Conservation (phyloP, 2,797 vertebrate genomes). For the Chloroceryle amazona region DNA sequence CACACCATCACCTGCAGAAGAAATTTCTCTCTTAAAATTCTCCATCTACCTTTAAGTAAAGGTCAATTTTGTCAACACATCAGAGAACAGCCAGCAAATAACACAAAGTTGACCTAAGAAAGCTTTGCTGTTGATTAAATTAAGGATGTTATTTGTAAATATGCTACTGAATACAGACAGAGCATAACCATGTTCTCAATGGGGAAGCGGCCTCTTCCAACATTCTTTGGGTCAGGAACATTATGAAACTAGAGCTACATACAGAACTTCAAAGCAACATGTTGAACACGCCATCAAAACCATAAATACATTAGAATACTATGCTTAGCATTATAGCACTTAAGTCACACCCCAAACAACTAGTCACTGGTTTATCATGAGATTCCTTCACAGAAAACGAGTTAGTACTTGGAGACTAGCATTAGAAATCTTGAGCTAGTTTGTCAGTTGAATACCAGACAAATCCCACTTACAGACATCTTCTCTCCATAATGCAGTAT, state of each 20-base stretch:
- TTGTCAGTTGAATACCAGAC: neutral
- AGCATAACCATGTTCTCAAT: neutral
- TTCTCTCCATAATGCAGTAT: neutral
- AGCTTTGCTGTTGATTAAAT: neutral
- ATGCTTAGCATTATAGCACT: neutral
- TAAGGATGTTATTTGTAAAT: neutral
- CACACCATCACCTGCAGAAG: conserved; percentile 93
- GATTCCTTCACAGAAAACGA: neutral
- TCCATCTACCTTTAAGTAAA: neutral
- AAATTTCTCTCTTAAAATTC: neutral
- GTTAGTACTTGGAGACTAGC: neutral
- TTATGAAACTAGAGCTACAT: neutral
- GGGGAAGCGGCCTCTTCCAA: neutral
- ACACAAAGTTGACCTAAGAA: neutral
- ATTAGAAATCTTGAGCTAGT: neutral
- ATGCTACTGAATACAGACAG: neutral
- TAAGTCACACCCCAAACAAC: neutral
- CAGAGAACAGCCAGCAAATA: neutral
- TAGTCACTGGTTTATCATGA: neutral
- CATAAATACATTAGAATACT: neutral
- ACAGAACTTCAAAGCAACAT: neutral
- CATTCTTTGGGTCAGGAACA: neutral
- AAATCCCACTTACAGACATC: neutral
- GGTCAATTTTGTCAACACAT: neutral
- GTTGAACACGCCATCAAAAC: neutral